Percentiles rank a stretch among this genome's conserved stretches.
Evolutionary conservation across 2,797 vertebrate genomes (phyloP).

Genomic region (Acanthurus lineatus): DNA sequence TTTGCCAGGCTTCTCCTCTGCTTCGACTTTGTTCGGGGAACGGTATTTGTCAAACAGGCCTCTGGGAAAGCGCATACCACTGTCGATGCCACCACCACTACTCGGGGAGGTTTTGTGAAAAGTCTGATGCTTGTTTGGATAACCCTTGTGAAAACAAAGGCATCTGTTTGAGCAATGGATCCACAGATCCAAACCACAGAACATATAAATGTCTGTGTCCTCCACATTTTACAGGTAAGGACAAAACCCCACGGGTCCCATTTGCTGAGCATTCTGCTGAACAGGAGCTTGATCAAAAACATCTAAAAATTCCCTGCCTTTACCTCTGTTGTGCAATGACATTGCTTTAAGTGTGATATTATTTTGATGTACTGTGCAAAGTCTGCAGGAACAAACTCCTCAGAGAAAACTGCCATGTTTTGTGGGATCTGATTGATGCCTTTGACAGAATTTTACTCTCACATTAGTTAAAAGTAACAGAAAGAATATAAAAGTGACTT

Average conservation of each 20-base stretch:
- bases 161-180: constrained; percentile 79
- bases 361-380: neutral
- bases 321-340: neutral
- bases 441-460: neutral
- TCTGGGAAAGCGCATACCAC: constrained; percentile 81
- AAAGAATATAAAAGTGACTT: constrained; percentile 14
- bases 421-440: neutral
- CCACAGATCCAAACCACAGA: constrained; percentile 70
- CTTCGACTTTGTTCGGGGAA: constrained; percentile 87
- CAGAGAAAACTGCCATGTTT: neutral
- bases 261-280: neutral
- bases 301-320: constrained; percentile 11
- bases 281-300: neutral
- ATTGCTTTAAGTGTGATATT: constrained; percentile 1
- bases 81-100: constrained; percentile 86
- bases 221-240: constrained; percentile 87
- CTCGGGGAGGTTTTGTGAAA: constrained; percentile 89
- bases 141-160: constrained; percentile 87
- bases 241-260: constrained; percentile 2
- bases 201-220: constrained; percentile 85
- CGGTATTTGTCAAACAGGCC: constrained; percentile 85
- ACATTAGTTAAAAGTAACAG: neutral
- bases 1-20: constrained; percentile 83
- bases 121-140: constrained; percentile 82
- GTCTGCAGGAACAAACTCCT: constrained; percentile 2